These are phyloP conservation scores for Cistogaster globosa DNA, from an alignment of 2,888 invertebrate genomes.

Conservation along the genomic window DNA sequence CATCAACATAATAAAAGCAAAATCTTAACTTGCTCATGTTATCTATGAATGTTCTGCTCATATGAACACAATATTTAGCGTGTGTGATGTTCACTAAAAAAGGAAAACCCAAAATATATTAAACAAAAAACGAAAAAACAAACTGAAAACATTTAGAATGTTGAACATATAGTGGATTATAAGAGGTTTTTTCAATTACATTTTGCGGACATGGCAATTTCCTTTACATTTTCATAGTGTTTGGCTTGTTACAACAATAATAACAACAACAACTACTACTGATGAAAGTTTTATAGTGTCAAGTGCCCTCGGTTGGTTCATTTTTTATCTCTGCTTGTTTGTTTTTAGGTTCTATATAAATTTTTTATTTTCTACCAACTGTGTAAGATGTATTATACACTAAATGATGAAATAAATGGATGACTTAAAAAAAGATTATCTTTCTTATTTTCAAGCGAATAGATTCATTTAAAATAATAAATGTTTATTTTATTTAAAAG, in stretches of 20 bases:
- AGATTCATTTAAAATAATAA: no score
- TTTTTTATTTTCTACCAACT: constrained; percentile 34
- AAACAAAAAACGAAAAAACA: not conserved
- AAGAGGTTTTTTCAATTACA: constrained; percentile 66
- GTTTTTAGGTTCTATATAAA: not conserved
- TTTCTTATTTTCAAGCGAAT: no score
- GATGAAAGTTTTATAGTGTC: constrained; percentile 43
- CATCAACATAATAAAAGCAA: constrained; percentile 11
- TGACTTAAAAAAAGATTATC: constrained; percentile 59
- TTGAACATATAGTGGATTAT: constrained; percentile 50
- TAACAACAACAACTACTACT: no score
- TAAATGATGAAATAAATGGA: no score
- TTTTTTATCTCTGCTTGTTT: constrained; percentile 10
- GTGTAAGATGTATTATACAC: constrained; percentile 64
- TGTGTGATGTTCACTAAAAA: constrained; percentile 15
- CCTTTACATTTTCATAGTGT: no score
- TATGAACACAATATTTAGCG: constrained; percentile 41
- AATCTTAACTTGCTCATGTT: constrained; percentile 41
- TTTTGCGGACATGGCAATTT: constrained; percentile 12
- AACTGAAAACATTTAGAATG: constrained; percentile 58
- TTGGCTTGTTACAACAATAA: not conserved
- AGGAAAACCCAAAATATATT: not conserved
- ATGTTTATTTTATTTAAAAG: no score
- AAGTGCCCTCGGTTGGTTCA: constrained; percentile 29
- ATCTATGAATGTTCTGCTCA: constrained; percentile 28